These are phyloP conservation scores for Phymanthus crucifer DNA, from an alignment of 92 coral and sea anemone species.

Conservation along the genomic window DNA sequence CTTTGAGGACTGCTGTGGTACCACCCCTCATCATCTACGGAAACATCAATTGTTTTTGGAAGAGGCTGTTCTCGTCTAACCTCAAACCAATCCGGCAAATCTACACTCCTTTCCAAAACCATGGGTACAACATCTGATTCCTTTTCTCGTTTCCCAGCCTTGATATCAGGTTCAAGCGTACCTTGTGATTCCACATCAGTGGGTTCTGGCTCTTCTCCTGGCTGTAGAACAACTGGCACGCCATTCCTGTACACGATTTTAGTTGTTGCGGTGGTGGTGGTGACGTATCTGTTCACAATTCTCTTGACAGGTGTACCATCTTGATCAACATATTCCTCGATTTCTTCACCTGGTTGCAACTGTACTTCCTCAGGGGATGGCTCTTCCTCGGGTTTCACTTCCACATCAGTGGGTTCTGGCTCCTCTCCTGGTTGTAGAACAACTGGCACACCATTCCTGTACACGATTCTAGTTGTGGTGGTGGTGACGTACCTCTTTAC, in stretches of 20 bases:
- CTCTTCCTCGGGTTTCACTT: constrained; percentile 24
- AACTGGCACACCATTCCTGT: constrained; percentile 4
- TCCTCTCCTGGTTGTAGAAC: constrained; percentile 16
- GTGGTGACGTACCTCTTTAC: constrained; percentile 48
- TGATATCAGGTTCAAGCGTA: background rate
- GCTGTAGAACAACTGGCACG: constrained; percentile 39
- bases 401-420: background rate
- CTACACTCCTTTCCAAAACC: constrained; percentile 3
- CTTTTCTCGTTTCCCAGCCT: background rate
- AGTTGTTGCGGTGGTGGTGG: constrained; percentile 59
- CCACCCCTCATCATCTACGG: background rate
- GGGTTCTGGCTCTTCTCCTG: constrained; percentile 39
- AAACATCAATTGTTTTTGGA: constrained; percentile 16
- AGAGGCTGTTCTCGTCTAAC: constrained; percentile 30
- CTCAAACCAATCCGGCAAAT: constrained; percentile 45
- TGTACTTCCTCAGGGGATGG: constrained; percentile 10
- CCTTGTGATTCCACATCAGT: constrained; percentile 6
- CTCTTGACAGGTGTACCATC: constrained; percentile 59
- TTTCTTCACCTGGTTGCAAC: constrained; percentile 30
- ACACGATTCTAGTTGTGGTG: constrained; percentile 45
- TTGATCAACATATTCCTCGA: constrained; percentile 56
- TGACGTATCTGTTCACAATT: constrained; percentile 34
- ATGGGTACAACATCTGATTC: constrained; percentile 9
- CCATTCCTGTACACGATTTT: constrained; percentile 40
- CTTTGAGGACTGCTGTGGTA: background rate